Evolutionary conservation across 1,140 invertebrate species (phyloP), one percentile per base, ranked within the genome.

Genomic region (Hirudo medicinalis): DNA sequence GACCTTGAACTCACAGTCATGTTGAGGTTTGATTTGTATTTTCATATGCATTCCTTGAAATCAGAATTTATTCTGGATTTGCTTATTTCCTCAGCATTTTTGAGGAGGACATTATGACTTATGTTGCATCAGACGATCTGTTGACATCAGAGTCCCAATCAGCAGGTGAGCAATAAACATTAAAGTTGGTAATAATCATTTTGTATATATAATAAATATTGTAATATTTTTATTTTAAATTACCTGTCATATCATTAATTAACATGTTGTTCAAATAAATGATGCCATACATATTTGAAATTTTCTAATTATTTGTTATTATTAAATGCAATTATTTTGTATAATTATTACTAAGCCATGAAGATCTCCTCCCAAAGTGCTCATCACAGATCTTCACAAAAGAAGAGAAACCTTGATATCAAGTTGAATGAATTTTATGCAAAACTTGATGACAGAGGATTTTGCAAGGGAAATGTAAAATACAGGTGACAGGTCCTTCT

Each of bases 361-460:
- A 27, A 63, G 60, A 20, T 20, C 19, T 29, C 19, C 60, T 29
- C n/a, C 0, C 53, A n/a, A 27, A 29, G 25, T 55, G 22, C 54
- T 6, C 20, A 22, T 19, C 68, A 53, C 32, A 40, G 78, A 11
- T 90, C 90, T 29, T 91, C 91, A 60, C 91, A 91, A 0, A 91
- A 94, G 77, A 82, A 81, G 73, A 84, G 92, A 76, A 92, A 96
- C 82, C 97, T 97, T 80, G 93, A 97, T 81, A 90, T 92, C 11
- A 97, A 97, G 83, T 83, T 97, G 57, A 84, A 92, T 55, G 92
- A 91, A 72, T 98, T 98, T 83, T 96, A 97, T 77, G 84, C 90
- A 71, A 96, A 96, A 81, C 83, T 98, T 25, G 93, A 97, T 80
- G 91, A 90, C 75, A 97, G 96, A 83, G 94, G 94, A 67, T 96